Percentiles rank a stretch among this genome's conserved stretches.
These are phyloP conservation scores for Leucopsar rothschildi DNA, from an alignment of 2,113 vertebrate genomes.

Conservation along the genomic window DNA sequence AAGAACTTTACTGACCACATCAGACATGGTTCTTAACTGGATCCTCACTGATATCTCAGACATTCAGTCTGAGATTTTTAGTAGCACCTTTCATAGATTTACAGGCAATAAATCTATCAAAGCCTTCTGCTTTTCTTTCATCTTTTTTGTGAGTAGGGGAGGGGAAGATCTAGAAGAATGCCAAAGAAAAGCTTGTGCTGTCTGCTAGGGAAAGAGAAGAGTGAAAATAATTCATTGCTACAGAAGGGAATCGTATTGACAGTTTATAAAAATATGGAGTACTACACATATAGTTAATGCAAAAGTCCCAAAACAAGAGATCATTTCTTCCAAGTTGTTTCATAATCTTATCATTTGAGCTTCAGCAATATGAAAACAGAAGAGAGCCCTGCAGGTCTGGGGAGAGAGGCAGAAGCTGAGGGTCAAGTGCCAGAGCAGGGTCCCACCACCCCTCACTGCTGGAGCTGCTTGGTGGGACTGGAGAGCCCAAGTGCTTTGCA, in stretches of 20 bases:
- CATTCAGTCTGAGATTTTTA: neutral
- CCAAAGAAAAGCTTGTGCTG: neutral
- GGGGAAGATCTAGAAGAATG: neutral
- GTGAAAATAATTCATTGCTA: neutral
- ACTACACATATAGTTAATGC: neutral
- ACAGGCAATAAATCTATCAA: slow-evolving; percentile 23
- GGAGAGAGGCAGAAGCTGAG: neutral
- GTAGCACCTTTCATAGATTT: slow-evolving; percentile 23
- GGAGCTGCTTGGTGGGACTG: neutral
- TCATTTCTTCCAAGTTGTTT: neutral
- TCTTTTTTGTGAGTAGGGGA: neutral
- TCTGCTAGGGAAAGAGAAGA: neutral
- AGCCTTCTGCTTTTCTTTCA: slow-evolving; percentile 25
- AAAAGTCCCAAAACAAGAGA: neutral
- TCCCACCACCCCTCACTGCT: rapidly evolving
- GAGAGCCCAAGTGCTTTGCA: neutral
- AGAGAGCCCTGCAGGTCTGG: neutral
- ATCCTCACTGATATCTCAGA: neutral
- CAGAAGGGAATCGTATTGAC: neutral
- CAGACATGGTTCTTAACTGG: neutral
- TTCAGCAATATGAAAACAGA: rapidly evolving
- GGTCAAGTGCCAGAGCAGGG: neutral
- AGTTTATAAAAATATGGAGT: neutral
- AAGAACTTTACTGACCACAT: neutral
- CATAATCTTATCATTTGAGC: neutral